phyloP scores from a whole-genome alignment of 2,888 invertebrate species.

The Cylloceria caligata region DNA sequence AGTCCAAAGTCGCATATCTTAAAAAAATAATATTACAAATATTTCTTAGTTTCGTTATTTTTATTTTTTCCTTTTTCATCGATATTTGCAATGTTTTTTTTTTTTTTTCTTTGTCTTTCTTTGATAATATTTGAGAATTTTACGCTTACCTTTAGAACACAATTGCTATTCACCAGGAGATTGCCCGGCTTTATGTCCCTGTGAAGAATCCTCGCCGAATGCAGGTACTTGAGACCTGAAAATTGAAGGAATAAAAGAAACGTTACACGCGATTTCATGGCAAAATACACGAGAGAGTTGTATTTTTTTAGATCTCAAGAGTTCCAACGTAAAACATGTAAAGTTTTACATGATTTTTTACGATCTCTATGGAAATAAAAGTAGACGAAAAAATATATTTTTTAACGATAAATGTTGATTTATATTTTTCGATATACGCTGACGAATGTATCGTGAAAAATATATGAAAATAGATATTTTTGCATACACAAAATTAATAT shows the following conservation, averaged over 20 bases:
- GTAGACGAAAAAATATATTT: neutral
- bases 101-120: neutral
- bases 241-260: conserved; percentile 72
- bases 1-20: conserved; percentile 99
- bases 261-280: neutral
- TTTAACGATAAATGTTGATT: too few relatives aligned
- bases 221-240: conserved; percentile 98
- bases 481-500: too few relatives aligned
- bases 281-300: neutral
- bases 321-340: neutral
- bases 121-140: conserved; percentile 7
- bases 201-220: conserved; percentile 98
- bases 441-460: too few relatives aligned
- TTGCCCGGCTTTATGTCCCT: conserved; percentile 99
- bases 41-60: neutral
- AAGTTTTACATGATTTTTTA: too few relatives aligned
- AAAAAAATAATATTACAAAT: conserved; percentile 65
- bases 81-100: too few relatives aligned
- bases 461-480: too few relatives aligned
- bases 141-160: conserved; percentile 93
- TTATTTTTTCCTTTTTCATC: neutral
- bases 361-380: too few relatives aligned
- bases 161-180: conserved; percentile 99
- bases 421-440: too few relatives aligned
- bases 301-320: neutral